Percentiles rank a stretch among this genome's conserved stretches.
These are phyloP conservation scores for Mirounga angustirostris DNA, from an alignment of 2,113 vertebrate genomes.

Conservation along the genomic window DNA sequence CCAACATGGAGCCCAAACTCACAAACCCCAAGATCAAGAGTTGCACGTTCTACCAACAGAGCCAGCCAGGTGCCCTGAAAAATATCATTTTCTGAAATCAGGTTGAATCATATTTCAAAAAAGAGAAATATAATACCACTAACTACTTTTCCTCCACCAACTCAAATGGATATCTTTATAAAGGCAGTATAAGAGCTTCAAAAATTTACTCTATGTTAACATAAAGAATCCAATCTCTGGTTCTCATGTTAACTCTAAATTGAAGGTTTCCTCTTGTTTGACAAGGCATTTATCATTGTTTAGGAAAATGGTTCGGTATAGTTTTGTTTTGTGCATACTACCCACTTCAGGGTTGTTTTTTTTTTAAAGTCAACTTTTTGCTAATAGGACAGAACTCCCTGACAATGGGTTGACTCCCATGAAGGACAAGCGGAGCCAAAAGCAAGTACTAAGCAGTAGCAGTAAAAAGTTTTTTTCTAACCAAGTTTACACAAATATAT, in stretches of 20 bases:
- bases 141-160: neutral
- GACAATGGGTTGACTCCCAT: neutral
- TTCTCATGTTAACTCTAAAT: neutral
- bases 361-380: neutral
- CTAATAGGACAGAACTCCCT: conserved; percentile 8
- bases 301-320: neutral
- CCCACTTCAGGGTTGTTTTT: neutral
- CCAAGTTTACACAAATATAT: neutral
- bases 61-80: neutral
- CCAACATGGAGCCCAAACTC: neutral
- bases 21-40: neutral
- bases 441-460: neutral
- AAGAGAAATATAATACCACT: neutral
- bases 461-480: conserved; percentile 30
- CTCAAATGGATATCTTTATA: neutral
- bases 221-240: neutral
- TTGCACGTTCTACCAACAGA: neutral
- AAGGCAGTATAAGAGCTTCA: neutral
- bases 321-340: neutral
- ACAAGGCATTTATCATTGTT: neutral
- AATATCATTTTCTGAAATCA: neutral
- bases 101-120: neutral
- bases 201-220: neutral
- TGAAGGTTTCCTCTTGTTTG: neutral
- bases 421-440: conserved; percentile 45